A percentile compares a stretch with the other conserved stretches of the same genome.
Evolutionary conservation across 2,888 invertebrate species (phyloP).

Genomic region (Thymelicus sylvestris): DNA sequence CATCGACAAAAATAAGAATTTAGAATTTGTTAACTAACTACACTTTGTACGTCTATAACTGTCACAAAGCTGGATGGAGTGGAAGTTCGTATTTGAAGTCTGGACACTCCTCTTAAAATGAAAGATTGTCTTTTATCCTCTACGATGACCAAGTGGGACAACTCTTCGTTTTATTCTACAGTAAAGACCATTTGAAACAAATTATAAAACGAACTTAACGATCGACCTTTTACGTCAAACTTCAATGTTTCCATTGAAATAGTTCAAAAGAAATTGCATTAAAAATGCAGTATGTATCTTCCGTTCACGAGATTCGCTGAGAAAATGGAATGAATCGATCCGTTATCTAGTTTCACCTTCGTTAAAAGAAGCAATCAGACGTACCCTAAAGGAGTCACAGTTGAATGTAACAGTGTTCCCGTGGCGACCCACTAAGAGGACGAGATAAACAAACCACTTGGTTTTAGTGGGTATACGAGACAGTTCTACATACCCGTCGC

Average conservation of each 20-base stretch:
- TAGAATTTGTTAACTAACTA: too few relatives aligned
- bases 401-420: not conserved
- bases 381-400: not conserved
- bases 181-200: not conserved
- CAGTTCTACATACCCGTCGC: too few relatives aligned
- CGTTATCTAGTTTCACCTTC: not conserved
- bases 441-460: not conserved
- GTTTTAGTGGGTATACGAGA: too few relatives aligned
- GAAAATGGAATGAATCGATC: not conserved
- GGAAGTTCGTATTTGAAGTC: too few relatives aligned
- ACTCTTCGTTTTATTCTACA: too few relatives aligned
- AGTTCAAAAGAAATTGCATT: not conserved
- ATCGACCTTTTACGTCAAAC: not conserved
- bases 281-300: not conserved
- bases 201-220: not conserved
- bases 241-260: not conserved
- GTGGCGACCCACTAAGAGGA: not conserved
- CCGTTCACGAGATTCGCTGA: not conserved
- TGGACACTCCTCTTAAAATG: too few relatives aligned
- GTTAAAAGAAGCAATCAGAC: not conserved
- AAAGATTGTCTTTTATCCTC: too few relatives aligned
- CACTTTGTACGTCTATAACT: too few relatives aligned
- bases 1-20: too few relatives aligned
- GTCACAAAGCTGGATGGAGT: too few relatives aligned
- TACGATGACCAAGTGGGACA: too few relatives aligned